Base-by-base conservation (phyloP, 92 coral and sea anemone genomes). In the Epizoanthus fatuus region DNA sequence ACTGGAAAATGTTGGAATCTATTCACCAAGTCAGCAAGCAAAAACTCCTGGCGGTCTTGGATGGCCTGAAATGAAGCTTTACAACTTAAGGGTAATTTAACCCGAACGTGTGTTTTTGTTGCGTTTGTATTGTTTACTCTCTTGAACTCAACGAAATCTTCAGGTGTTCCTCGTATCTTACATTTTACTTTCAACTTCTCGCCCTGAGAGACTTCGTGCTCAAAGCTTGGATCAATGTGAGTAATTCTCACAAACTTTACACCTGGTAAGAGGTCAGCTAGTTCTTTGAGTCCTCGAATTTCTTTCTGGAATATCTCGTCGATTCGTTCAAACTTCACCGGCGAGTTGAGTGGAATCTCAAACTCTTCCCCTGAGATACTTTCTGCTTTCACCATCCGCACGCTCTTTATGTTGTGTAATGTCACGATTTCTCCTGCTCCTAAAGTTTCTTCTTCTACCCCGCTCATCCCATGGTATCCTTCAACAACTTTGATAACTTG, bases 401-500 rank as follows among this genome's bases (percentile, higher is more conserved):
- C 6, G 14, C 16, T 16, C 13, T 14, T 77, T 3, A 77, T 9
- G 32, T 20, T 44, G 56, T 42, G 70, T 40, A 77, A 69, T 13
- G 82, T 77, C 63, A 77, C 13, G 20, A 77, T 12, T 62, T 77
- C 82, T 42, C 82, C 82, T 4, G 82, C 82, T 3, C 69, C 69
- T 2, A 77, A 13, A 1, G 82, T 77, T 77, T 77, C 82, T 2
- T 77, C 82, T 39, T 77, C 82, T 10, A 37, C 11, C 0, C 69
- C 82, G 22, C 13, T 77, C 58, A 62, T 77, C 5, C 82, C 69
- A 60, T 77, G 82, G 3, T 60, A 77, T 9, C 82, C 82, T 40
- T 77, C 82, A 19, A 77, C 82, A 42, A 77, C 82, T 77, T 40
- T 64, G n/a, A 77, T 58, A 8, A 7, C 70, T 25, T 62, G 29